Conservation (phyloP, 1,140 invertebrate species). For the Magallana angulata region DNA sequence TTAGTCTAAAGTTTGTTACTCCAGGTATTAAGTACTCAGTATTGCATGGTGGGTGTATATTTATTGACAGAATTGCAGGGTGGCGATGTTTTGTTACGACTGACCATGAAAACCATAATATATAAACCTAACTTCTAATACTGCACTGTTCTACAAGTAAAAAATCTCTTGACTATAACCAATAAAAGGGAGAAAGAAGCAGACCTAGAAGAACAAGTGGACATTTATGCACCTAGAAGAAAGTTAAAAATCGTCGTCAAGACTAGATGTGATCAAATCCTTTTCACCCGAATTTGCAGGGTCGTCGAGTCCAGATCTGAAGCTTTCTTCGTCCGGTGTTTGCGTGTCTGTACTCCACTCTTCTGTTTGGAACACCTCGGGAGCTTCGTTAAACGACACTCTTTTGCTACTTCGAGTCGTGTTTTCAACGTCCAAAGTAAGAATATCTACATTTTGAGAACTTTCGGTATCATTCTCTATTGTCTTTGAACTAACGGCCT, state of each 20-base stretch:
- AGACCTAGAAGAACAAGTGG: no score
- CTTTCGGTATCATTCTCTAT: slow-evolving; percentile 26
- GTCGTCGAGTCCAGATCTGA: background rate
- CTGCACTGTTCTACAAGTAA: no score
- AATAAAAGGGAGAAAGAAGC: no score
- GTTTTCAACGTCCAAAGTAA: background rate
- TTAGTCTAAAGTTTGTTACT: no score
- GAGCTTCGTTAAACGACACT: slow-evolving; percentile 55
- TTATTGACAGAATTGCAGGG: no score
- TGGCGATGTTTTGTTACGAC: no score
- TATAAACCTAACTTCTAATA: no score
- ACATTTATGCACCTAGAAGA: background rate
- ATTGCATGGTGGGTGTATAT: no score
- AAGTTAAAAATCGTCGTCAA: background rate
- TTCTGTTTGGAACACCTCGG: slow-evolving; percentile 40
- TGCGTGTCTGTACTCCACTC: slow-evolving; percentile 59
- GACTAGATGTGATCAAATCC: background rate
- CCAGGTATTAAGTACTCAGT: no score
- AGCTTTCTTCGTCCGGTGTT: slow-evolving; percentile 52
- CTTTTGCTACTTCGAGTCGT: slow-evolving; percentile 50
- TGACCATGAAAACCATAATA: no score
- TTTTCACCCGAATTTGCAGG: background rate
- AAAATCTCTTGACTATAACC: no score
- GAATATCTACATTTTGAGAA: slow-evolving; percentile 7
- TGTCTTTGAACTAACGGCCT: background rate